Evolutionary conservation across 2,797 vertebrate species (phyloP), one percentile per base, ranked within the genome.

Genomic region (Falco berigora): DNA sequence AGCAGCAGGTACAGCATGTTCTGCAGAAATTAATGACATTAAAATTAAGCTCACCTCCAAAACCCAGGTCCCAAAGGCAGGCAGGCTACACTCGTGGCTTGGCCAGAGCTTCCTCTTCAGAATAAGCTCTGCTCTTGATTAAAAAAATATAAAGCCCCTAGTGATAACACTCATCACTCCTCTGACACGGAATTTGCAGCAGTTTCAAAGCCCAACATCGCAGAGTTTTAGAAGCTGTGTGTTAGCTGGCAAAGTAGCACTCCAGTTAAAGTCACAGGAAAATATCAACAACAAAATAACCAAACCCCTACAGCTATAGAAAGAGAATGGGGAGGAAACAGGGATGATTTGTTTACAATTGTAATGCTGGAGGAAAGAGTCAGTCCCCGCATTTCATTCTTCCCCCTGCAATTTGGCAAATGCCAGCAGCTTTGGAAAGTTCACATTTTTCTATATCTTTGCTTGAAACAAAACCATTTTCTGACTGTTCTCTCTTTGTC

Each of bases 151-250:
- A 56, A 49, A 96, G 67, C 47, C 79, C 47, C 34, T 8, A 1
- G 55, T 30, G 91, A 38, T 53, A 4, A 16, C 0, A 1, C 77
- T 34, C 64, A 17, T 75, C 20, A 4, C 36, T 32, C 52, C 21
- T 63, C 75, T 34, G 59, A 8, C 24, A 3, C 3, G 9, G 34
- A 17, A 77, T 77, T 69, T 3, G 7, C 14, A 36, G 46, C 1
- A 1, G 36, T 53, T 80, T 53, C 73, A 46, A 36, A 67, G 53
- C 64, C 24, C 34, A 11, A 2, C 2, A 0, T 30, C 2, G 0
- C 42, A 36, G 64, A 10, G 42, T 12, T 86, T 55, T 19, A 55
- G 88, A 13, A 88, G 67, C 52, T 66, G 53, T 16, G 47, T 59
- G 32, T 47, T 56, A 58, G 42, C 53, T 69, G 42, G 27, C 6